These are phyloP conservation scores for Trissoscelio sp. DNA, from an alignment of 2,888 invertebrate species.

Conservation along the genomic window DNA sequence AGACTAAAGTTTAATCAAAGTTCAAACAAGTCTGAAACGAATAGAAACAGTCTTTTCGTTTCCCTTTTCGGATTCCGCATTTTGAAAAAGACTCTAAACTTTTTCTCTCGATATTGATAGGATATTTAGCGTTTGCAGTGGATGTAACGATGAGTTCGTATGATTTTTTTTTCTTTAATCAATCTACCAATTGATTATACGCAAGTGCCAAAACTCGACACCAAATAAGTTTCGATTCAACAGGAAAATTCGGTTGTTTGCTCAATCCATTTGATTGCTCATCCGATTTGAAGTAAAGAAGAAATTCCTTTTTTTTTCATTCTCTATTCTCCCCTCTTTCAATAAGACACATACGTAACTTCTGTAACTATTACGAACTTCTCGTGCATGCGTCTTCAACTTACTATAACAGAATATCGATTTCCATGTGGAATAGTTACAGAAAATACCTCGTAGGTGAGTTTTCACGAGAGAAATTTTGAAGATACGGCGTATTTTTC, in stretches of 20 bases:
- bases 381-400: constrained; percentile 21
- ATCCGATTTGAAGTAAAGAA: neutral
- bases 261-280: constrained; percentile 33
- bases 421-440: constrained; percentile 25
- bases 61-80: constrained; percentile 6
- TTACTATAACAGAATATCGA: constrained; percentile 9
- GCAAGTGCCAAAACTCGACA: constrained; percentile 37
- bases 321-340: too few relatives aligned
- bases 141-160: constrained; percentile 11
- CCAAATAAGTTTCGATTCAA: constrained; percentile 1
- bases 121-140: neutral
- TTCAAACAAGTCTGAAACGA: constrained; percentile 39
- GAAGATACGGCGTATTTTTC: constrained; percentile 52
- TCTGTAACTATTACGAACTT: constrained; percentile 25
- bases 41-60: constrained; percentile 12
- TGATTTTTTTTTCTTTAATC: too few relatives aligned
- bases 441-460: constrained; percentile 28
- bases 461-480: constrained; percentile 37
- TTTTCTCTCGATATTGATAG: neutral
- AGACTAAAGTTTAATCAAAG: constrained; percentile 31
- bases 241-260: constrained; percentile 10
- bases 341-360: neutral
- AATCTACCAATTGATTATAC: constrained; percentile 6
- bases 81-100: constrained; percentile 18
- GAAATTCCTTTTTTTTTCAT: too few relatives aligned